phyloP scores from a whole-genome alignment of 2,797 vertebrate species.

The Hoplostethus atlanticus region DNA sequence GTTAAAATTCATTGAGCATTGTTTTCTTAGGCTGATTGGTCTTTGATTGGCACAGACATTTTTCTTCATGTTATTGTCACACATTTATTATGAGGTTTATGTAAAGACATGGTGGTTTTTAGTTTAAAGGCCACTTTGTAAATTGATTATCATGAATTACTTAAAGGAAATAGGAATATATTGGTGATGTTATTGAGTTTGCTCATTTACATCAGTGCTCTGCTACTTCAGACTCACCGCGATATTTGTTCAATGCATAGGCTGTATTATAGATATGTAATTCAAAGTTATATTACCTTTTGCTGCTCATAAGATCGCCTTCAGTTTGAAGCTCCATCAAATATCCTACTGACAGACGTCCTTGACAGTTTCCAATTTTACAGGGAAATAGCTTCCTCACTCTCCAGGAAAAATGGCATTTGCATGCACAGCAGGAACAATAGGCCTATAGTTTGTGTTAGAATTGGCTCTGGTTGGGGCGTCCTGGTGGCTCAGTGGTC shows the following conservation, averaged over 20 bases:
- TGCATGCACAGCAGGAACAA: not conserved
- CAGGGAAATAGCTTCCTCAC: conserved; percentile 1
- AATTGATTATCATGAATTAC: no score
- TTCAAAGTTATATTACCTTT: not conserved
- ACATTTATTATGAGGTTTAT: not conserved
- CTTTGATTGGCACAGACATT: not conserved
- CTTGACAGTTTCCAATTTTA: not conserved
- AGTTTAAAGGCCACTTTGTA: no score
- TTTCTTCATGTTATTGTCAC: not conserved
- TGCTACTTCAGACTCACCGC: not conserved
- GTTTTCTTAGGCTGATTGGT: not conserved
- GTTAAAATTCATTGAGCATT: not conserved
- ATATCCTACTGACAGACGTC: not conserved
- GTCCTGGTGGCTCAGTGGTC: no score
- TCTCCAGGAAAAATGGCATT: not conserved
- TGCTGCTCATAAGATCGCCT: not conserved
- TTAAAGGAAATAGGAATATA: no score
- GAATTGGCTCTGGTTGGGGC: not conserved
- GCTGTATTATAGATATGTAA: not conserved
- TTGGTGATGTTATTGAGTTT: not conserved
- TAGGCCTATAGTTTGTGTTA: not conserved
- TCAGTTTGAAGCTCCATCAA: not conserved
- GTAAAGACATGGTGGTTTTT: not conserved
- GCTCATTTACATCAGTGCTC: not conserved
- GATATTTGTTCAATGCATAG: not conserved